These are phyloP conservation scores for Corvus cornix DNA, from an alignment of 2,113 vertebrate species.

Conservation along the genomic window DNA sequence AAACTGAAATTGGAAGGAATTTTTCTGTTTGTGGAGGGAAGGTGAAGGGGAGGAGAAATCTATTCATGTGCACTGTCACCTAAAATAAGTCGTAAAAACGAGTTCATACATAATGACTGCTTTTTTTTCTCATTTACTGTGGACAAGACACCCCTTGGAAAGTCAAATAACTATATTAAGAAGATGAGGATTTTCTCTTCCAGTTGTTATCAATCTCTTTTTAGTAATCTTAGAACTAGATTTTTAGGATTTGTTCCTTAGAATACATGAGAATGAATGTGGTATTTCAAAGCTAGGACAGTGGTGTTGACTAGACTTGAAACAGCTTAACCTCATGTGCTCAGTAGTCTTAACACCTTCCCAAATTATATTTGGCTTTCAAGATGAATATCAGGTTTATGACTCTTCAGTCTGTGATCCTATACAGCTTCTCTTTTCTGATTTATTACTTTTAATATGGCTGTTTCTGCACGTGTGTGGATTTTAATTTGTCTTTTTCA, in stretches of 20 bases:
- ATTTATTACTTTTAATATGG: neutral
- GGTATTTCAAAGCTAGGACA: neutral
- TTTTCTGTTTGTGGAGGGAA: neutral
- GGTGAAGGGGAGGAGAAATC: neutral
- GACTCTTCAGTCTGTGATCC: neutral
- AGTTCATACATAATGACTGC: neutral
- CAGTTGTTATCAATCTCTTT: neutral
- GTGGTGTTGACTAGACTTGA: neutral
- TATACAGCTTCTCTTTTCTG: neutral
- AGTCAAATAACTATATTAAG: neutral
- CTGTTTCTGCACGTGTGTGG: neutral
- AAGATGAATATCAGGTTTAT: neutral
- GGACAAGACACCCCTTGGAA: neutral
- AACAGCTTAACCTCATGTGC: neutral
- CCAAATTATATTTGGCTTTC: neutral
- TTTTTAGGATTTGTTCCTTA: neutral
- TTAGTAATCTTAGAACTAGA: neutral
- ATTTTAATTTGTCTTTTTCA: neutral
- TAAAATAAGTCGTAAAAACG: neutral
- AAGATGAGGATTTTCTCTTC: neutral
- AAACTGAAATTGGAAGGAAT: neutral
- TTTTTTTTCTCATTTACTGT: neutral
- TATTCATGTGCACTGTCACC: neutral
- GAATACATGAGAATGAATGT: neutral
- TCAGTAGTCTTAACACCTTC: neutral